These are phyloP conservation scores for Adelphocoris suturalis DNA, from an alignment of 2,888 invertebrate species.

Conservation along the genomic window DNA sequence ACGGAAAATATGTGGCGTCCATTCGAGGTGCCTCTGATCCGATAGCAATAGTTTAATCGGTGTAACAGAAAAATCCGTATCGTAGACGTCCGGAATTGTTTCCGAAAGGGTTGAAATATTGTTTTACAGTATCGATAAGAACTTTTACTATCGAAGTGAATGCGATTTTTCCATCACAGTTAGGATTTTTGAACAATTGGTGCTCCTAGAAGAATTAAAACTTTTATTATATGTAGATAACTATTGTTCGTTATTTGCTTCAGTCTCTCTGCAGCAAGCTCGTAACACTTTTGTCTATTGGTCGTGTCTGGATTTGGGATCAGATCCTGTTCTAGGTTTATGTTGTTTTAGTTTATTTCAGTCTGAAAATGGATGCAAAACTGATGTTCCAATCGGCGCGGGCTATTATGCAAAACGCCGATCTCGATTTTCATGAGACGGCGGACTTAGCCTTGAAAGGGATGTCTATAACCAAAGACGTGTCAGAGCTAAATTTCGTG, in stretches of 20 bases:
- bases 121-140: too few species aligned
- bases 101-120: too few species aligned
- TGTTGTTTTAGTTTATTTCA: too few species aligned
- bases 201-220: background rate
- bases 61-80: too few species aligned
- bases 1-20: too few species aligned
- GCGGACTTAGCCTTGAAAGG: background rate
- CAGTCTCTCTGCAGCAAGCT: background rate
- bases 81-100: too few species aligned
- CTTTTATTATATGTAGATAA: background rate
- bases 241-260: background rate
- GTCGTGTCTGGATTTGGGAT: background rate
- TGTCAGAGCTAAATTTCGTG: constrained; percentile 1
- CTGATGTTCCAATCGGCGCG: background rate
- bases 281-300: background rate
- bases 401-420: background rate
- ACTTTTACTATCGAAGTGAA: background rate
- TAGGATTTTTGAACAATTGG: background rate
- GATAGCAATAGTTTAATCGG: too few species aligned
- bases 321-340: background rate
- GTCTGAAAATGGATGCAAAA: background rate
- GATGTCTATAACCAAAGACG: background rate
- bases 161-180: background rate
- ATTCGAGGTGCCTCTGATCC: too few species aligned
- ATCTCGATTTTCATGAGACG: background rate